These are phyloP conservation scores for Drepanosiphum platanoidis DNA, from an alignment of 2,888 invertebrate species.

Conservation along the genomic window DNA sequence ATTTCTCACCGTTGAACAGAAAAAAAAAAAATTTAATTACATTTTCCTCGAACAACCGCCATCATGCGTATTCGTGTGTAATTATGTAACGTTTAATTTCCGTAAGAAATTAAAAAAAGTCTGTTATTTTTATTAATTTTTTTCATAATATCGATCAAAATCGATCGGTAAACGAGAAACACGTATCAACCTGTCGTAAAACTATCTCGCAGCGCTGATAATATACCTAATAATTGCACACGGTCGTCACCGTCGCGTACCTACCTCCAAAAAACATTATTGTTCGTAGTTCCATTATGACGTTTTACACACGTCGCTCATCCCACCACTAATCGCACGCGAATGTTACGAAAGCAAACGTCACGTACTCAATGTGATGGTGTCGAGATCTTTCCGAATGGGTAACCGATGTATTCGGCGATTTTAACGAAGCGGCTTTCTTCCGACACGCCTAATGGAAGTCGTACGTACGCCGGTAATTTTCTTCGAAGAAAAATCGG, in stretches of 20 bases:
- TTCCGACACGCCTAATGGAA: conserved; percentile 50
- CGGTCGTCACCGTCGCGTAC: background rate
- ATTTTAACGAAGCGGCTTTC: conserved; percentile 56
- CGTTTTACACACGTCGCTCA: background rate
- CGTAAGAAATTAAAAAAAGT: background rate
- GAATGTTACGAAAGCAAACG: conserved; percentile 44
- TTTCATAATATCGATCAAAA: background rate
- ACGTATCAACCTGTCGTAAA: background rate
- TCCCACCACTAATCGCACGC: background rate
- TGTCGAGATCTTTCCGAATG: conserved; percentile 49
- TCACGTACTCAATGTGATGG: conserved; percentile 32
- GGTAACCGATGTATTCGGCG: conserved; percentile 39
- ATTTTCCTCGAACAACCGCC: background rate
- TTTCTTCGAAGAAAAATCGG: conserved; percentile 19
- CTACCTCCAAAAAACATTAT: background rate
- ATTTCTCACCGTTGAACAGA: background rate
- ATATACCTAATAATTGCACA: background rate
- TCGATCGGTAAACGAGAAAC: background rate
- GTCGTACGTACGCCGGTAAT: conserved; percentile 12
- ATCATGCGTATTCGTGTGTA: background rate
- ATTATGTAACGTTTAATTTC: background rate
- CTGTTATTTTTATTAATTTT: background rate
- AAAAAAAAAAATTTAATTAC: background rate
- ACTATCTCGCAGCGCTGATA: background rate
- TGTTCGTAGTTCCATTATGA: background rate